These are phyloP conservation scores for Pelodiscus sinensis DNA, from an alignment of 2,113 vertebrate genomes.

Conservation along the genomic window DNA sequence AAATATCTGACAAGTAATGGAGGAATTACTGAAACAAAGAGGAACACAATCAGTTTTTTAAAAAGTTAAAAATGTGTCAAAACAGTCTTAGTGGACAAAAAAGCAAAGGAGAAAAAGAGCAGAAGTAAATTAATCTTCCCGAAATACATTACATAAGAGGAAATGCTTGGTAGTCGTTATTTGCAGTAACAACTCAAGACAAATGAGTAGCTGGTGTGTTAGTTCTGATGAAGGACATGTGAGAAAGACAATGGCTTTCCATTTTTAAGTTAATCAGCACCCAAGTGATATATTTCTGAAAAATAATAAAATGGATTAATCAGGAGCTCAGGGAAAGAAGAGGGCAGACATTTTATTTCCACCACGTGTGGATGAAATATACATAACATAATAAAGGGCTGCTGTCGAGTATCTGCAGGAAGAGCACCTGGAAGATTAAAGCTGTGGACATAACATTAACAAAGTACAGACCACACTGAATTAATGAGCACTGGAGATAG, in stretches of 20 bases:
- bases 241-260: slow-evolving; percentile 87
- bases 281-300: slow-evolving; percentile 87
- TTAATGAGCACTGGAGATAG: slow-evolving; percentile 92
- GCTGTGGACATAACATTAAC: slow-evolving; percentile 88
- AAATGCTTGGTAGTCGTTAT: slow-evolving; percentile 87
- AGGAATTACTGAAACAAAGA: not conserved
- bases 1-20: slow-evolving; percentile 19
- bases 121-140: slow-evolving; percentile 88
- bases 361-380: slow-evolving; percentile 87
- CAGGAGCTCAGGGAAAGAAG: slow-evolving; percentile 81
- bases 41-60: not conserved
- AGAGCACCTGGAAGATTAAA: slow-evolving; percentile 93
- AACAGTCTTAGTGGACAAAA: slow-evolving; percentile 82
- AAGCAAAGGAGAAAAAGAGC: slow-evolving; percentile 71
- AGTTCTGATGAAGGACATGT: slow-evolving; percentile 87
- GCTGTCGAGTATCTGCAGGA: slow-evolving; percentile 80
- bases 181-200: slow-evolving; percentile 89
- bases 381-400: slow-evolving; percentile 85
- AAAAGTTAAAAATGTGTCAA: slow-evolving; percentile 72
- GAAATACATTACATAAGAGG: slow-evolving; percentile 82
- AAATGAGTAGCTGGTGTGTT: slow-evolving; percentile 84
- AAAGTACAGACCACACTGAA: slow-evolving; percentile 91
- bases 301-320: slow-evolving; percentile 95
- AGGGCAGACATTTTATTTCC: slow-evolving; percentile 83
- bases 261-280: slow-evolving; percentile 95